Conservation (phyloP, 2,888 invertebrate species). For the Tetragonula carbonaria region DNA sequence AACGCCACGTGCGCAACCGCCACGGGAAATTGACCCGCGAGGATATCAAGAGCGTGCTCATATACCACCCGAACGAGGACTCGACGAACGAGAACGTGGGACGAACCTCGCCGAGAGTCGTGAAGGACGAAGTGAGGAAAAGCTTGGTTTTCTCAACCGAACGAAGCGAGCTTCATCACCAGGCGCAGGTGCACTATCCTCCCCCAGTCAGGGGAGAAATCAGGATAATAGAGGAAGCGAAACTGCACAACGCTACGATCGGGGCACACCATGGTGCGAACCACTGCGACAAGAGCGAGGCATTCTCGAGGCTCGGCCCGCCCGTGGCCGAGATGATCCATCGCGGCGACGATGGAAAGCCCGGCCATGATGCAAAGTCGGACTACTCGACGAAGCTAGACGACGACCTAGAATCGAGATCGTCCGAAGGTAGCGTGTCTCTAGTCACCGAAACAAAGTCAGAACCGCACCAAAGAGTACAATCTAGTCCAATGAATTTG, state of each 20-base stretch:
- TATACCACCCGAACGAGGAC: constrained; percentile 94
- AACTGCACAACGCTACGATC: constrained; percentile 57
- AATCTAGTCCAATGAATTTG: constrained; percentile 80
- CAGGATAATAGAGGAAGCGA: constrained; percentile 70
- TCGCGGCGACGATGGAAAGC: constrained; percentile 62
- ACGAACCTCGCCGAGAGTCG: constrained; percentile 64
- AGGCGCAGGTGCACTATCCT: constrained; percentile 66
- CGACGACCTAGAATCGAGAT: constrained; percentile 82
- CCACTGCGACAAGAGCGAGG: constrained; percentile 63
- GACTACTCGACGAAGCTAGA: constrained; percentile 81
- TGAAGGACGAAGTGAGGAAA: constrained; percentile 78
- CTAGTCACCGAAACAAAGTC: constrained; percentile 81
- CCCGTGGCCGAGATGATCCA: constrained; percentile 67
- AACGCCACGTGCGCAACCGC: constrained; percentile 95
- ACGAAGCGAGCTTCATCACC: constrained; percentile 62
- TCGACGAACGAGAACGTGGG: constrained; percentile 88
- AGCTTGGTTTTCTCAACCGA: constrained; percentile 75
- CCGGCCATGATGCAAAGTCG: constrained; percentile 64
- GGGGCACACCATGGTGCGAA: constrained; percentile 23
- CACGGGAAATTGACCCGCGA: constrained; percentile 94
- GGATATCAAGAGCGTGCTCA: constrained; percentile 94
- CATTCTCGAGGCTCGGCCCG: constrained; percentile 64
- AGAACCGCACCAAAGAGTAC: constrained; percentile 79
- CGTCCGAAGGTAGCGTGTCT: constrained; percentile 79
- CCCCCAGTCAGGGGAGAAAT: constrained; percentile 59